Evolutionary conservation across 2,888 invertebrate genomes (phyloP).

Genomic region (Agapostemon virescens): DNA sequence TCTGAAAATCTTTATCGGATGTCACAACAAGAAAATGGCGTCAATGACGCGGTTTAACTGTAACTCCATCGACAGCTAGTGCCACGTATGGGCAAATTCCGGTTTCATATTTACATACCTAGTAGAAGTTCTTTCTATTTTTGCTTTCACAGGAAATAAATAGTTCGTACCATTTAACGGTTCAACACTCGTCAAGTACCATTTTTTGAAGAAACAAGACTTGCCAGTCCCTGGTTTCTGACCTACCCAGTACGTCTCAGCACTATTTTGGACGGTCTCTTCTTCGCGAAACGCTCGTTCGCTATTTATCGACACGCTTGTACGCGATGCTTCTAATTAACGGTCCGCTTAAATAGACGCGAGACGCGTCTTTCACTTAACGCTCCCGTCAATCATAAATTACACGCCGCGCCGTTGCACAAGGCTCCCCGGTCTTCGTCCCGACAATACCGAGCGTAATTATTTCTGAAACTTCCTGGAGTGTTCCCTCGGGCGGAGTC

Average conservation of each 20-base stretch:
- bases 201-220: no score
- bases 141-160: no score
- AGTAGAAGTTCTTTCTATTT: no score
- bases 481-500: constrained; percentile 2
- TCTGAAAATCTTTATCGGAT: no score
- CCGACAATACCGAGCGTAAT: constrained; percentile 25
- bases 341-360: constrained; percentile 39
- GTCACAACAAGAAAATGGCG: no score
- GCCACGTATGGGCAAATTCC: no score
- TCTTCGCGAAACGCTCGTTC: constrained; percentile 6
- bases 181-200: no score
- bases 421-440: constrained; percentile 7
- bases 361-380: constrained; percentile 33
- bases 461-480: constrained; percentile 29
- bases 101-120: no score
- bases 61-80: no score
- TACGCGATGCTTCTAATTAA: constrained; percentile 28
- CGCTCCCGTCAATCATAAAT: constrained; percentile 48
- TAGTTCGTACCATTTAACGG: no score
- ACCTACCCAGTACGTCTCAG: neutral
- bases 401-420: constrained; percentile 20
- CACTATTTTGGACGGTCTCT: neutral
- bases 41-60: no score
- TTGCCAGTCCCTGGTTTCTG: neutral
- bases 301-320: constrained; percentile 18